Conservation (phyloP, 2,113 vertebrate genomes). For the Trematocara zebra region DNA sequence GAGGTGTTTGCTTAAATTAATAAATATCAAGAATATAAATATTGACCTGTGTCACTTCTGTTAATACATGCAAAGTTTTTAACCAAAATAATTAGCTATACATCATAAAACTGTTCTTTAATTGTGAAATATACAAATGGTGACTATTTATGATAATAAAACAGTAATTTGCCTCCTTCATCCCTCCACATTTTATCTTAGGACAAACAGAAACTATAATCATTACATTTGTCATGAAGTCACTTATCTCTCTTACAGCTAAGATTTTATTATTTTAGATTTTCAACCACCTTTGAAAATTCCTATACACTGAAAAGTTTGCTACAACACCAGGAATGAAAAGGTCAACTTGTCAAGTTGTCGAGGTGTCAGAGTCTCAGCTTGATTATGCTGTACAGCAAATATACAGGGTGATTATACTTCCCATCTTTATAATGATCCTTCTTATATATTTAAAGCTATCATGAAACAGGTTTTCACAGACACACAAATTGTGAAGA, state of each 20-base stretch:
- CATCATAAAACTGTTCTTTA: neutral
- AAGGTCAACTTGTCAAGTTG: neutral
- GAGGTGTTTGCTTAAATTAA: neutral
- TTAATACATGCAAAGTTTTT: neutral
- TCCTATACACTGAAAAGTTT: neutral
- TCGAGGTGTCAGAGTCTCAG: neutral
- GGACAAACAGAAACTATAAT: neutral
- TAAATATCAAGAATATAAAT: neutral
- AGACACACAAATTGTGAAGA: neutral
- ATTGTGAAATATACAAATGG: neutral
- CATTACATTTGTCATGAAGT: neutral
- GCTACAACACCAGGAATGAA: neutral
- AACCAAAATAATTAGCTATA: neutral
- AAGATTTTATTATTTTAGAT: neutral
- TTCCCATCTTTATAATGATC: neutral
- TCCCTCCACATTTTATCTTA: neutral
- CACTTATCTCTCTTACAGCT: rapidly evolving
- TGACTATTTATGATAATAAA: neutral
- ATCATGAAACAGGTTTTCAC: neutral
- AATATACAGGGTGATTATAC: neutral
- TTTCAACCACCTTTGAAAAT: neutral
- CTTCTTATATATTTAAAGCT: neutral
- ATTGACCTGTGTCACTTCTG: neutral
- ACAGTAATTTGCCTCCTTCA: rapidly evolving
- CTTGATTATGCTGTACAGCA: neutral